Conservation (phyloP, 1,140 invertebrate genomes). For the Drosophila funebris region DNA sequence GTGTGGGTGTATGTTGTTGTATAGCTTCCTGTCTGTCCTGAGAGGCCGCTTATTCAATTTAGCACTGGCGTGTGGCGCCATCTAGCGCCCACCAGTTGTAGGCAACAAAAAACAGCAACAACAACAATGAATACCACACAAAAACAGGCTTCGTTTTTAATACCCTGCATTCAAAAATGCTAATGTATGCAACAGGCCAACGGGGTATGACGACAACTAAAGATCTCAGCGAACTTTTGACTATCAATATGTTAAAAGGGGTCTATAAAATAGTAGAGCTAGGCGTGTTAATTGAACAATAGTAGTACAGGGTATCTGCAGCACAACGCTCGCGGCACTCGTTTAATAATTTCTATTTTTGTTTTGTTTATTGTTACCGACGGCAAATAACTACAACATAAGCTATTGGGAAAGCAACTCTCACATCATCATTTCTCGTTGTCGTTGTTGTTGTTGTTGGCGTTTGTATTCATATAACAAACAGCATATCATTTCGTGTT, state of each 20-base stretch:
- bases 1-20: slow-evolving; percentile 54
- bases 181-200: slow-evolving; percentile 17
- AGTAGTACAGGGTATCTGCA: background rate
- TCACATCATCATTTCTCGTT: slow-evolving; percentile 39
- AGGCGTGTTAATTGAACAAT: background rate
- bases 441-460: slow-evolving; percentile 47
- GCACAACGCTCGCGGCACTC: background rate
- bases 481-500: slow-evolving; percentile 58
- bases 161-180: slow-evolving; percentile 10
- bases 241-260: no score
- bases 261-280: background rate
- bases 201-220: no score
- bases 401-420: slow-evolving; percentile 63
- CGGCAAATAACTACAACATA: slow-evolving; percentile 74
- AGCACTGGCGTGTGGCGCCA: slow-evolving; percentile 73
- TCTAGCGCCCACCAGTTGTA: slow-evolving; percentile 62
- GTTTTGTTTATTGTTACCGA: slow-evolving; percentile 34
- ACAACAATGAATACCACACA: no score
- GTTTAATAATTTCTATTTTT: slow-evolving; percentile 1
- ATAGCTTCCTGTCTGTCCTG: slow-evolving; percentile 67
- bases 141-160: background rate
- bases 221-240: no score
- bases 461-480: slow-evolving; percentile 63
- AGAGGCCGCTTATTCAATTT: slow-evolving; percentile 75
- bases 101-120: slow-evolving; percentile 25